phyloP scores from a whole-genome alignment of 2,888 invertebrate species.

The Noctuana brunneofusca region DNA sequence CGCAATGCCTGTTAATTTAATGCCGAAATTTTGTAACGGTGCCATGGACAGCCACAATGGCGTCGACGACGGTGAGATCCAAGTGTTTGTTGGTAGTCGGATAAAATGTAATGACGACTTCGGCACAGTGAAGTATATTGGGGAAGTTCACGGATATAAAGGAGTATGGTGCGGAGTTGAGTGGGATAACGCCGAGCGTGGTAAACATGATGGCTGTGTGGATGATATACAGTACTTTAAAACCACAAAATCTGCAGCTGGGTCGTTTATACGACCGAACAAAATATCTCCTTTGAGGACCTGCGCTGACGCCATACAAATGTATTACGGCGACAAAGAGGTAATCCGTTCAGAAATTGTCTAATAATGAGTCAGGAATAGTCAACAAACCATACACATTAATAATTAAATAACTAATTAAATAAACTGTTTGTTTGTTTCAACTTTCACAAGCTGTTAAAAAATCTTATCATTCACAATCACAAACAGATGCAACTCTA shows the following conservation, averaged over 20 bases:
- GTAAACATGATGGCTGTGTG: constrained; percentile 95
- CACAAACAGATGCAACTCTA: too few species aligned
- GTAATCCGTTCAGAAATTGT: constrained; percentile 47
- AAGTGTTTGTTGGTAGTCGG: constrained; percentile 76
- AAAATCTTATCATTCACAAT: too few species aligned
- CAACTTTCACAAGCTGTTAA: too few species aligned
- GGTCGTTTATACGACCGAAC: constrained; percentile 93
- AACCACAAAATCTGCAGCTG: constrained; percentile 89
- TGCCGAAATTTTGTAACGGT: constrained; percentile 80
- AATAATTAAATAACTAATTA: too few species aligned
- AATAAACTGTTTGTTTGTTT: too few species aligned
- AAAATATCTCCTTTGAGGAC: constrained; percentile 89
- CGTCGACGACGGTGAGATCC: constrained; percentile 69
- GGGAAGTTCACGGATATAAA: constrained; percentile 86
- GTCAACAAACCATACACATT: too few species aligned
- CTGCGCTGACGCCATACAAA: constrained; percentile 87
- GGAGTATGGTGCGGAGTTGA: constrained; percentile 97
- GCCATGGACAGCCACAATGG: constrained; percentile 78
- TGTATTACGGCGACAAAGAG: constrained; percentile 76
- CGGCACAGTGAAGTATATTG: constrained; percentile 88
- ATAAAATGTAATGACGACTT: constrained; percentile 71
- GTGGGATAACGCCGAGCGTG: constrained; percentile 95
- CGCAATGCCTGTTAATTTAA: constrained; percentile 80
- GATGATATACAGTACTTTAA: constrained; percentile 92
- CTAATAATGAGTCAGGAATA: not conserved